Evolutionary conservation across 23 tunicate genomes (phyloP), one percentile per base, ranked within the genome.

Genomic region (Corella eumyota): DNA sequence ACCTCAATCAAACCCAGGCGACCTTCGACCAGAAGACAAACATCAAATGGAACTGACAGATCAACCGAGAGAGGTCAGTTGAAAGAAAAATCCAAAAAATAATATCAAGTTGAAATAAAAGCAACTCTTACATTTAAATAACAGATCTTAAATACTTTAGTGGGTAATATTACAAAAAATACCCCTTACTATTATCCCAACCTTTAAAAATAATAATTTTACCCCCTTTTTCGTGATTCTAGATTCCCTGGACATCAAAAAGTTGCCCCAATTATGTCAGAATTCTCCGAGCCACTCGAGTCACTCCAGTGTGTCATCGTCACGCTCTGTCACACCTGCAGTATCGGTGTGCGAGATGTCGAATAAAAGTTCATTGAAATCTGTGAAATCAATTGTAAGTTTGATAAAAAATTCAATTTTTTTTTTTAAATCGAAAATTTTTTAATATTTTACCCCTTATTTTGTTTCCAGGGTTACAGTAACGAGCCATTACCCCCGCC

Each of bases 261-360:
- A 71, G 36, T 66, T 85, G 6, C 95, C 95, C 0, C 95, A 85
- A 50, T 71, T 85, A 4, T 85, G 75, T 36, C 52, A 70, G 4
- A 85, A 85, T 30, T 84, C 94, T 15, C 80, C 92, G 6, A 60
- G 27, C 48, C 79, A 74, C 50, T 69, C 83, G 9, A 67, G 66
- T 34, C 71, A 58, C 15, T 76, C 94, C 45, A 75, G 73, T 54
- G 68, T 75, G 32, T 75, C 94, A 2, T 84, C 84, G 25, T 69
- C 94, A 35, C 76, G 64, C 36, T 75, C 83, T 5, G 53, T 69
- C 33, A 84, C 83, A 2, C 76, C 83, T 19, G 61, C 94, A 6
- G 78, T 67, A 15, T 84, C 94, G 24, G 83, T 76, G 21, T 67
- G 83, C 48, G 83, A 76, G 32, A 45, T 76, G 47, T 24, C 48